phyloP scores from a whole-genome alignment of 30 jellyfish, hydroid and myxozoan species.

The Aurelia coerulea region DNA sequence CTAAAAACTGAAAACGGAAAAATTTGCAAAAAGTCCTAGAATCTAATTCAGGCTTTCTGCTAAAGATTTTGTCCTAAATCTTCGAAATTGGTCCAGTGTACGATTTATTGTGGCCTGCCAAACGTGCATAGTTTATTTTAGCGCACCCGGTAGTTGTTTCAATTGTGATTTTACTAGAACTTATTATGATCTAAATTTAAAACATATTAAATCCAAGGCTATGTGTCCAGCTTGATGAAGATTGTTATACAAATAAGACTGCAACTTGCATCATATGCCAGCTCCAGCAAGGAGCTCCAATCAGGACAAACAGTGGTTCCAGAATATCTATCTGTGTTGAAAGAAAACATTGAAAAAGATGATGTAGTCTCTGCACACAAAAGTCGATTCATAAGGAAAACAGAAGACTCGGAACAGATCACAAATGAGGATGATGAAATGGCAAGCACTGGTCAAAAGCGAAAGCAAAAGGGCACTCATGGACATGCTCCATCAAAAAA shows the following conservation, averaged over 20 bases:
- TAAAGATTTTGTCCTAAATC: background rate
- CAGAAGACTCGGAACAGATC: background rate
- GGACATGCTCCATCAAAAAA: background rate
- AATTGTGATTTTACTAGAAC: no score
- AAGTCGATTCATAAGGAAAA: conserved; percentile 16
- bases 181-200: no score
- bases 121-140: no score
- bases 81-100: no score
- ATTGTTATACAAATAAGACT: conserved; percentile 16
- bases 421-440: background rate
- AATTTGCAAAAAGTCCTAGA: no score
- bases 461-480: background rate
- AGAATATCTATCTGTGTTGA: background rate
- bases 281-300: background rate
- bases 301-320: background rate
- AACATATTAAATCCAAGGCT: background rate
- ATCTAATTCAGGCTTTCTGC: no score
- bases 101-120: no score
- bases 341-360: conserved; percentile 7
- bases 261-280: background rate
- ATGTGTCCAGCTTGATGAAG: conserved; percentile 21
- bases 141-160: background rate
- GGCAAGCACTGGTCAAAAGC: background rate
- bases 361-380: background rate
- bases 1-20: no score